A percentile compares a stretch with the other conserved stretches of the same genome.
Conservation (phyloP, 2,113 vertebrate genomes). For the Uria aalge region DNA sequence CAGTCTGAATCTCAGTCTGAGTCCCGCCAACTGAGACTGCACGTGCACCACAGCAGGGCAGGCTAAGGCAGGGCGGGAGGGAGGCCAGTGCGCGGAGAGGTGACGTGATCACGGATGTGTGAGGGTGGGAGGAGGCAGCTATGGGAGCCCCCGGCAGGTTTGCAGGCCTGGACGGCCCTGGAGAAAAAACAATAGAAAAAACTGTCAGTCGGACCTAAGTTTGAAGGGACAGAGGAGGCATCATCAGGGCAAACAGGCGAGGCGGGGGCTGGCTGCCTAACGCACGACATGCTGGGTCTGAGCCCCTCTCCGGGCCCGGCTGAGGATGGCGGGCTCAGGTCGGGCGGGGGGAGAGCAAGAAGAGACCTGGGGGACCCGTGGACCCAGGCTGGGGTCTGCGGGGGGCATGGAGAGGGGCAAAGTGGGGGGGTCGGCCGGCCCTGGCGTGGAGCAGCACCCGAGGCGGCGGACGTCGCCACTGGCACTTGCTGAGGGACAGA, state of each 20-base stretch:
- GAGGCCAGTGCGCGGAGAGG: slow-evolving; percentile 82
- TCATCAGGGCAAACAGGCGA: slow-evolving; percentile 47
- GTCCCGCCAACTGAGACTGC: slow-evolving; percentile 78
- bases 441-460: background rate
- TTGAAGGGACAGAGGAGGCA: slow-evolving; percentile 64
- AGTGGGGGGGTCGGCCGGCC: background rate
- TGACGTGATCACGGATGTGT: slow-evolving; percentile 80
- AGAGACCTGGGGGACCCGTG: background rate
- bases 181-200: slow-evolving; percentile 86
- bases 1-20: slow-evolving; percentile 82
- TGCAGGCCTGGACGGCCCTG: slow-evolving; percentile 85
- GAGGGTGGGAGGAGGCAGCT: slow-evolving; percentile 84
- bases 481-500: slow-evolving; percentile 1
- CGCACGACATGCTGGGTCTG: background rate
- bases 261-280: slow-evolving; percentile 32
- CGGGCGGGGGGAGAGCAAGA: background rate
- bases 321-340: background rate
- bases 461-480: background rate
- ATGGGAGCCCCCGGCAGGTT: slow-evolving; percentile 83
- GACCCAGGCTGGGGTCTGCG: background rate
- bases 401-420: background rate
- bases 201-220: slow-evolving; percentile 79
- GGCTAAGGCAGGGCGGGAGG: slow-evolving; percentile 80
- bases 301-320: background rate
- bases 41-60: slow-evolving; percentile 80